These are phyloP conservation scores for Pachycephala philippinensis DNA, from an alignment of 2,113 vertebrate species.

Conservation along the genomic window DNA sequence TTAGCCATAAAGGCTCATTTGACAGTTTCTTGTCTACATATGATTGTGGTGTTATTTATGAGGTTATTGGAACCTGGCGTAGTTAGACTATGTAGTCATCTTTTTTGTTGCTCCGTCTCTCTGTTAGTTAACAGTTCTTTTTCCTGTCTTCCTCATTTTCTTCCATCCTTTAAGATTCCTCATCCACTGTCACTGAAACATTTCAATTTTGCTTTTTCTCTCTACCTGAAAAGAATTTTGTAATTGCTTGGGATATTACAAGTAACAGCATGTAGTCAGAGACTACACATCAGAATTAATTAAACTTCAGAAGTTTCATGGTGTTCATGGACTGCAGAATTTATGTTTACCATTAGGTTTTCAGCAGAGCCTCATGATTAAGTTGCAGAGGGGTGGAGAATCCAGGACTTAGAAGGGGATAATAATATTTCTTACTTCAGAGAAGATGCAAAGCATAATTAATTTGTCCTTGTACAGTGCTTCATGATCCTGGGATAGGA, in stretches of 20 bases:
- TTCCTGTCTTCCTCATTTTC: background rate
- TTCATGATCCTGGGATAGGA: background rate
- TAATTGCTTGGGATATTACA: background rate
- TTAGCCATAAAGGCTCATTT: background rate
- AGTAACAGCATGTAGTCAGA: background rate
- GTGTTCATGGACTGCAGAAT: background rate
- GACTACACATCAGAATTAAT: background rate
- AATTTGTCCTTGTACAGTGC: background rate
- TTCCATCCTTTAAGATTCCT: background rate
- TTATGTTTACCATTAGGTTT: background rate
- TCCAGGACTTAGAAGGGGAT: background rate
- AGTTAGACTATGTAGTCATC: background rate
- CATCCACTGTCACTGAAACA: background rate
- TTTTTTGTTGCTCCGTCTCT: background rate
- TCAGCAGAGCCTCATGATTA: conserved; percentile 13
- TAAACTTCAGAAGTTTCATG: conserved; percentile 1
- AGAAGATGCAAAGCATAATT: background rate
- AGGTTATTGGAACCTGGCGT: background rate
- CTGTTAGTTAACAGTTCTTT: background rate
- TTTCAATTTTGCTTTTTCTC: background rate
- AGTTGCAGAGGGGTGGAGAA: background rate
- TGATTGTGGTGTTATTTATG: background rate
- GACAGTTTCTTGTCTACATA: background rate
- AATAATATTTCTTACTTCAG: background rate
- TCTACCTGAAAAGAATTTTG: background rate